Conservation (phyloP, 2,888 invertebrate genomes). For the Apeira syringaria region DNA sequence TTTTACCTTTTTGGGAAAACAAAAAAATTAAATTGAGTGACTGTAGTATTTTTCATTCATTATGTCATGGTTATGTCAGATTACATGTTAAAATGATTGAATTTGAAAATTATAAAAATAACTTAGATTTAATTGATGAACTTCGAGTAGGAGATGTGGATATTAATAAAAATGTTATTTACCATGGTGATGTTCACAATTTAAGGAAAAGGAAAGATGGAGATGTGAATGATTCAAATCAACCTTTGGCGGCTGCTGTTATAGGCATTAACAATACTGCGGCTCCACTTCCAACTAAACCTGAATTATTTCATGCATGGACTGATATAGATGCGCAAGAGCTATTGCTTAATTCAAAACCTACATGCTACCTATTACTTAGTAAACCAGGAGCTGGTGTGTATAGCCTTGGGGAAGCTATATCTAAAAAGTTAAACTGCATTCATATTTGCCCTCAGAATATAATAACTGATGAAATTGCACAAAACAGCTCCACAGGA, state of each 20-base stretch:
- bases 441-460: slow-evolving; percentile 83
- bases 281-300: slow-evolving; percentile 44
- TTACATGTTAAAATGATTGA: slow-evolving; percentile 40
- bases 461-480: slow-evolving; percentile 82
- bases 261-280: slow-evolving; percentile 66
- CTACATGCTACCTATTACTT: slow-evolving; percentile 83
- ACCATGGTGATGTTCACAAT: slow-evolving; percentile 41
- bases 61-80: no score
- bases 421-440: slow-evolving; percentile 83
- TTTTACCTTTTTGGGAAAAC: no score
- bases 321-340: slow-evolving; percentile 79
- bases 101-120: slow-evolving; percentile 43
- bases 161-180: slow-evolving; percentile 43
- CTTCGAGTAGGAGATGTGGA: slow-evolving; percentile 38
- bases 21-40: no score
- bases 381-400: slow-evolving; percentile 84
- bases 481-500: slow-evolving; percentile 80
- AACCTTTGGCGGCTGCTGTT: slow-evolving; percentile 57
- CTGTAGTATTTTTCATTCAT: no score
- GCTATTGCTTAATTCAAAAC: slow-evolving; percentile 71
- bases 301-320: slow-evolving; percentile 59
- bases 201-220: slow-evolving; percentile 5
- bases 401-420: slow-evolving; percentile 75
- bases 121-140: slow-evolving; percentile 49
- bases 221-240: slow-evolving; percentile 26